Base-by-base conservation (phyloP, 2,113 vertebrate genomes). In the Beaufortia kweichowensis region DNA sequence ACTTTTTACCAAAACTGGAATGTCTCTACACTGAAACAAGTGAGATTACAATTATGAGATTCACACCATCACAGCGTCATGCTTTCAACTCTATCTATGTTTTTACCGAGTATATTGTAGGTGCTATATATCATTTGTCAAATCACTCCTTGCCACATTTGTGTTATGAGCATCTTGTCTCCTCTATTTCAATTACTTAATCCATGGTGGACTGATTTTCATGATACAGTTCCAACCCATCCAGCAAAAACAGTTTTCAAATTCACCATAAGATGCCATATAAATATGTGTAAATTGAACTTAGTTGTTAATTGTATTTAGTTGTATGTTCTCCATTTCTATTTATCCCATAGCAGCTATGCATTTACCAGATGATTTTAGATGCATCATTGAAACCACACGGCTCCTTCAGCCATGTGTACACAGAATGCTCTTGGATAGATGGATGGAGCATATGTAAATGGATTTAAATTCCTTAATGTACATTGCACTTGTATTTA, bases 281-380 rank as follows among this genome's bases (percentile, higher is more conserved):
- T 53, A 26, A 9, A 56, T 70, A 76, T 9, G 50, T 75, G 72
- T 66, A 71, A 78, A 75, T 50, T 82, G 71, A 69, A 72, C 61
- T 81, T n/a, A n/a, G n/a, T n/a, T n/a, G n/a, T n/a, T n/a, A n/a
- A n/a, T n/a, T 74, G 64, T 80, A 66, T 74, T 76, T 72, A 46
- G 55, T 33, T 63, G 65, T 73, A 73, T 68, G 77, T 84, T 23
- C 21, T 74, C 46, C 50, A 68, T 82, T 66, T 80, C 79, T 84
- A 79, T 84, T 81, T 78, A 76, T 81, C 68, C 71, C 53, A 73
- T 68, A 83, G 68, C 69, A 55, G 73, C 39, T 53, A 41, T 55
- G 71, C 77, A 29, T 67, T 80, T 72, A 82, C 77, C 84, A 84
- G 83, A 85, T 86, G 83, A 82, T 78, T 80, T 70, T 60, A 70